These are phyloP conservation scores for Oreochromis spilurus DNA, from an alignment of 2,113 vertebrate genomes.

Conservation along the genomic window DNA sequence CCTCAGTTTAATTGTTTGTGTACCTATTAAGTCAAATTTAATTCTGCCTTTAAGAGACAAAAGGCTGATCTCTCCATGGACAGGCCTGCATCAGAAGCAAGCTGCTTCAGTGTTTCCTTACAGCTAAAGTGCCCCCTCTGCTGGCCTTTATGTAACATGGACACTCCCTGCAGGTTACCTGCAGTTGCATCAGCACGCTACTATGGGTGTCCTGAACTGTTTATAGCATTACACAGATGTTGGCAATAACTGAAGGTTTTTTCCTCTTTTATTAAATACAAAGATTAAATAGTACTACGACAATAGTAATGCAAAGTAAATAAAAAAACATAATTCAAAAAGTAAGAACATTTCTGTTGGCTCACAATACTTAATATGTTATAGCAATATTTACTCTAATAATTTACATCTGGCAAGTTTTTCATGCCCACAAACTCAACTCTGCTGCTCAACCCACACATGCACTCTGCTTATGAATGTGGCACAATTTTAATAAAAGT, in stretches of 20 bases:
- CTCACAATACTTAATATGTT: neutral
- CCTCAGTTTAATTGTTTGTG: neutral
- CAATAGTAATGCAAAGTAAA: neutral
- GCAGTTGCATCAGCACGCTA: neutral
- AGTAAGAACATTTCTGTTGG: neutral
- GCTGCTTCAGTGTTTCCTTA: neutral
- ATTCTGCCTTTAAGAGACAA: slow-evolving; percentile 32
- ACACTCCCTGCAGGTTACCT: neutral
- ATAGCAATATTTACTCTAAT: neutral
- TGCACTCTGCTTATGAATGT: neutral
- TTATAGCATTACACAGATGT: neutral
- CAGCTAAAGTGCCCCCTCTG: slow-evolving; percentile 52
- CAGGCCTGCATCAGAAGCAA: slow-evolving; percentile 28
- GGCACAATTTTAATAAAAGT: neutral
- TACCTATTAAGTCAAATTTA: neutral
- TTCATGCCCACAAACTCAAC: neutral
- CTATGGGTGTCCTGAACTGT: neutral
- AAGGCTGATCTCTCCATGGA: slow-evolving; percentile 14
- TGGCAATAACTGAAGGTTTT: neutral
- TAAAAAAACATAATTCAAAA: neutral
- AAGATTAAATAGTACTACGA: neutral
- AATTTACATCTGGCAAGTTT: neutral
- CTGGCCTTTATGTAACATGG: slow-evolving; percentile 8
- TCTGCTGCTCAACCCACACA: neutral
- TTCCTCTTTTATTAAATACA: neutral